These are phyloP conservation scores for Rhinogobius similis DNA, from an alignment of 2,113 vertebrate genomes.

Conservation along the genomic window DNA sequence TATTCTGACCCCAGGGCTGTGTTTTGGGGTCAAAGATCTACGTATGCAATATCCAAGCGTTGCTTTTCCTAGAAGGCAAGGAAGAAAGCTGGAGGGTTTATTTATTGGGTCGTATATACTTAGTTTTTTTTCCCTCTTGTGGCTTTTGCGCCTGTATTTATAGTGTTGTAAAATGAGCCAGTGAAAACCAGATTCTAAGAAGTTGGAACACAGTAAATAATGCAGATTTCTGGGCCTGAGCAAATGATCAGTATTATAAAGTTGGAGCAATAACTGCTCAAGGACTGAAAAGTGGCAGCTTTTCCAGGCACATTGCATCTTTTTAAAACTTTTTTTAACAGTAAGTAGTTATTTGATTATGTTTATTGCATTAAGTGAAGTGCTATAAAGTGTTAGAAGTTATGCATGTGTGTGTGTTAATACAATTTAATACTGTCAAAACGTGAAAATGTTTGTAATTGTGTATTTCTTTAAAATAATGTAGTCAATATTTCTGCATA, in stretches of 20 bases:
- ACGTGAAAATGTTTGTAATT: too few species aligned
- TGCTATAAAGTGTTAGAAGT: too few species aligned
- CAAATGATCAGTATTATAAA: background rate
- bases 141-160: slow-evolving; percentile 23
- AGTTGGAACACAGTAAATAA: background rate
- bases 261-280: background rate
- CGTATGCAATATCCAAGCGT: background rate
- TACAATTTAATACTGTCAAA: too few species aligned
- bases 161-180: slow-evolving; percentile 8
- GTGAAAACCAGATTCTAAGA: slow-evolving; percentile 9
- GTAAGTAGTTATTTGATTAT: too few species aligned
- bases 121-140: slow-evolving; percentile 1
- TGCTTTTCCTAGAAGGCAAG: background rate
- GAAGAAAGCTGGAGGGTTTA: background rate
- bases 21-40: background rate
- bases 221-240: background rate
- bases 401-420: too few species aligned
- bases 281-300: background rate
- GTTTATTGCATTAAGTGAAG: too few species aligned
- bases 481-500: too few species aligned
- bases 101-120: background rate
- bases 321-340: too few species aligned
- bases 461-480: too few species aligned
- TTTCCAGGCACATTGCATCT: background rate
- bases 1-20: background rate